Base-by-base conservation (phyloP, 2,113 vertebrate species). In the Podarcis cretensis region DNA sequence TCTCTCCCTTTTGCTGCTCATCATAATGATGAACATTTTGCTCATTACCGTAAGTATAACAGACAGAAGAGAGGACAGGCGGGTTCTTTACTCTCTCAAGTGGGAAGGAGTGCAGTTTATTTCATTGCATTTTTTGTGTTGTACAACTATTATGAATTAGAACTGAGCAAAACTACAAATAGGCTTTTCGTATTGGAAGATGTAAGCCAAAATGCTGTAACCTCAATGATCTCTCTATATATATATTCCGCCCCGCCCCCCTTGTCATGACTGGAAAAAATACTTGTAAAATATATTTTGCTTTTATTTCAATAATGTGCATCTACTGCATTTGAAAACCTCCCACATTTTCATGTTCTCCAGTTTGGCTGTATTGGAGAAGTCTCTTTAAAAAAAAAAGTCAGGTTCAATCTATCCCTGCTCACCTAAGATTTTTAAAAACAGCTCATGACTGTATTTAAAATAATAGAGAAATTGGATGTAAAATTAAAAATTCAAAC, bases 401-500 rank as follows among this genome's bases (percentile, higher is more conserved):
- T 0, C 75, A 10, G 27, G 57, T 0, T 0, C 75, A 86, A 59
- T 80, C 65, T 69, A 54, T 37, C 21, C 30, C 69, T 65, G 59
- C 40, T 71, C 86, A 91, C 87, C 83, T 89, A 93, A 93, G 92
- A 95, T 83, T 95, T 93, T 83, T 66, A 35, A 63, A 92, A 92
- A 86, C 88, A 94, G 76, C 16, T 85, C 88, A 81, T 18, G 48
- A 90, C 92, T 94, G 77, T 94, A 94, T 82, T 90, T 94, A 87
- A 93, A 94, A 95, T 81, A 96, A 95, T 92, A 95, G 93, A 94
- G 94, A 89, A 93, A 92, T 35, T 90, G 83, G 87, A 89, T 82
- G 89, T 76, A 92, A 93, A 94, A 84, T 85, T 93, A 95, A 97
- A 96, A 94, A 96, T 96, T 96, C 96, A 94, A 97, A 84, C 91